A percentile compares a stretch with the other conserved stretches of the same genome.
Evolutionary conservation across 1,140 invertebrate species (phyloP).

Genomic region (Heterodera carotae): DNA sequence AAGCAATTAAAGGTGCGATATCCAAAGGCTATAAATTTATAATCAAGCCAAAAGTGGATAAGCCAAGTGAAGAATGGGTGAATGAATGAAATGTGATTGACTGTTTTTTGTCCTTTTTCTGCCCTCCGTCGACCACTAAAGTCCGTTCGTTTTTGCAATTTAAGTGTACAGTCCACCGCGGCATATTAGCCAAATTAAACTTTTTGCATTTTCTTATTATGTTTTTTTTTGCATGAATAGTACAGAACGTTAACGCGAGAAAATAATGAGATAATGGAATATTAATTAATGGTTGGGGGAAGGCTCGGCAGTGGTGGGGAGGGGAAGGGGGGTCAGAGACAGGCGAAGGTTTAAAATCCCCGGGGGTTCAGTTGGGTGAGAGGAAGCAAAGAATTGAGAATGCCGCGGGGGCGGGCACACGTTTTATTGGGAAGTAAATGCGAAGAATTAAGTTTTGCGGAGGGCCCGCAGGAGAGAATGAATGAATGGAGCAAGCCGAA

Average conservation of each 20-base stretch:
- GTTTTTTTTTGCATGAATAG: background rate
- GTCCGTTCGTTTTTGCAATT: background rate
- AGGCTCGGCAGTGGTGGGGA: too few relatives aligned
- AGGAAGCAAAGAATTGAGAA: background rate
- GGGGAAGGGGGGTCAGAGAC: too few relatives aligned
- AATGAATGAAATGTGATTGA: too few relatives aligned
- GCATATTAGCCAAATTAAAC: constrained; percentile 17
- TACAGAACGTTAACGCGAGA: background rate
- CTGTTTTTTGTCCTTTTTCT: background rate
- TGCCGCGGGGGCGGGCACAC: background rate
- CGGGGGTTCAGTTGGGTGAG: background rate
- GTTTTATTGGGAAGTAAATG: background rate
- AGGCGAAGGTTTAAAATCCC: background rate
- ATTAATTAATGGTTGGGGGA: background rate
- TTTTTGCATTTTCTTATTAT: background rate
- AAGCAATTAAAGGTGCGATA: background rate
- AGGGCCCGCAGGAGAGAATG: too few relatives aligned
- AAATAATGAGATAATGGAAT: constrained; percentile 4
- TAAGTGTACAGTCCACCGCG: background rate
- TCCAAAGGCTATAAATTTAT: too few relatives aligned
- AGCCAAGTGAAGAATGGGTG: too few relatives aligned
- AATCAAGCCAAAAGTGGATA: too few relatives aligned
- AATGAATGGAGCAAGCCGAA: background rate
- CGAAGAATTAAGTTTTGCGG: background rate
- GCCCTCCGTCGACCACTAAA: background rate